Evolutionary conservation across 2,888 invertebrate species (phyloP), one percentile per base, ranked within the genome.

Genomic region (Diaphora mendica): DNA sequence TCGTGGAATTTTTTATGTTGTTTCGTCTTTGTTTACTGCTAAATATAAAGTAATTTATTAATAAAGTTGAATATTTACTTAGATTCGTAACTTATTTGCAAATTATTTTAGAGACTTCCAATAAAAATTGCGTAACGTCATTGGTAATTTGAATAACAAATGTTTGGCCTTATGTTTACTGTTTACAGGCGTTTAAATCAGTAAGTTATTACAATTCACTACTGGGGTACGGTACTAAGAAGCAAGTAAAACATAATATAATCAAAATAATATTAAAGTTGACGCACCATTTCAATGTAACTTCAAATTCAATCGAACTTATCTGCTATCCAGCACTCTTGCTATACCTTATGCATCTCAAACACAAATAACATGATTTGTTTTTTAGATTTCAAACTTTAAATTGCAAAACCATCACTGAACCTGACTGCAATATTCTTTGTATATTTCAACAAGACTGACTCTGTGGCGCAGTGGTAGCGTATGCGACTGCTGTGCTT

Each of bases 401-500:
- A 48, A 2, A 71, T 51, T 13, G 17, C 55, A 44, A 64, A 3
- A 17, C 35, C 9, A n/a, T 67, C 62, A 67, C 75, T 73, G 73
- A 74, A 77, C 26, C 68, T 11, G 4, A 71, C 44, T 71, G 64
- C 69, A n/a, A 78, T 44, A 20, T 33, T 73, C 70, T 71, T 65
- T 51, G 20, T 55, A 64, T 71, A n/a, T 79, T 67, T 73, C 70
- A 76, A n/a, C n/a, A n/a, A n/a, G n/a, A n/a, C n/a, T n/a, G n/a
- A n/a, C n/a, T n/a, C n/a, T n/a, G n/a, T n/a, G n/a, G n/a, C n/a
- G n/a, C n/a, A n/a, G n/a, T n/a, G n/a, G n/a, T n/a, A n/a, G n/a
- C n/a, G n/a, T n/a, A n/a, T n/a, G n/a, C n/a, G n/a, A n/a, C n/a
- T n/a, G n/a, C n/a, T n/a, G n/a, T n/a, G n/a, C n/a, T n/a, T n/a